Conservation (phyloP, 2,888 invertebrate genomes). For the Chironomus tentans region DNA sequence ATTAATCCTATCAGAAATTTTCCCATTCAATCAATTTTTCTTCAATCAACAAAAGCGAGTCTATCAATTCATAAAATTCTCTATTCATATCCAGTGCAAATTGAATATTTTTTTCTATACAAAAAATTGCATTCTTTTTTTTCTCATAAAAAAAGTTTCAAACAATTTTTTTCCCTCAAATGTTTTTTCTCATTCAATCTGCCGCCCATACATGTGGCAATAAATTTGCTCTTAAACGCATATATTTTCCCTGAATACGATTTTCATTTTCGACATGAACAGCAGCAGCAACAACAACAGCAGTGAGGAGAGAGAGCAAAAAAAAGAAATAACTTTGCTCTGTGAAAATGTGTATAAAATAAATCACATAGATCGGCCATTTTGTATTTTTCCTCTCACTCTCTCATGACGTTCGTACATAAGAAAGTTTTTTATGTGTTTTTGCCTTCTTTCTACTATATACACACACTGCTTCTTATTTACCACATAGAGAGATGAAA, state of each 20-base stretch:
- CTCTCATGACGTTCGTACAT: conserved; percentile 25
- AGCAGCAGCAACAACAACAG: neutral
- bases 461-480: neutral
- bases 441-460: neutral
- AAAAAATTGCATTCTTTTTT: too few relatives aligned
- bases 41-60: too few relatives aligned
- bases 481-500: neutral
- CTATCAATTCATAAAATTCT: too few relatives aligned
- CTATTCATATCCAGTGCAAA: too few relatives aligned
- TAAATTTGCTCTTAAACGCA: conserved; percentile 25
- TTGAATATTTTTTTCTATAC: too few relatives aligned
- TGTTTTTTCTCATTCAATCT: neutral
- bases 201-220: conserved; percentile 7
- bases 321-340: conserved; percentile 18
- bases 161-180: neutral
- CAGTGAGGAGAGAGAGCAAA: too few relatives aligned
- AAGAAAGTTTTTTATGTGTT: conserved; percentile 13
- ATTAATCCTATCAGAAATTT: too few relatives aligned
- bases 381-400: conserved; percentile 24
- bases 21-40: too few relatives aligned
- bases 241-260: conserved; percentile 16
- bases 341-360: conserved; percentile 23
- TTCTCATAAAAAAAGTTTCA: too few relatives aligned
- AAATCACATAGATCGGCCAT: conserved; percentile 27
- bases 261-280: conserved; percentile 19